Conservation (phyloP, 2,888 invertebrate genomes). For the Phalera bucephala region DNA sequence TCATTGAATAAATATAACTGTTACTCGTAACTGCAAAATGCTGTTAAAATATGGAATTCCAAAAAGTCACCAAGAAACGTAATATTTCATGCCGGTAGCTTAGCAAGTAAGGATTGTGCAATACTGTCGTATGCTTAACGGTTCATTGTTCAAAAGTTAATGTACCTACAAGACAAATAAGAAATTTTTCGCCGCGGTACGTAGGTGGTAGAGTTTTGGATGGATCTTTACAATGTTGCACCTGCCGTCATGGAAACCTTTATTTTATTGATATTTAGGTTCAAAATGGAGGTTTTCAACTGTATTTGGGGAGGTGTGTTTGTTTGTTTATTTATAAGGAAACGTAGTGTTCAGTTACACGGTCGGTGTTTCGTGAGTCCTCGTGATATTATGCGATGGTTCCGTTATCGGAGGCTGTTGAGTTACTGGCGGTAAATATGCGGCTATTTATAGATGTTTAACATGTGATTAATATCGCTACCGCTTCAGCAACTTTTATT, state of each 20-base stretch:
- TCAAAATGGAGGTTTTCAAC: constrained; percentile 11
- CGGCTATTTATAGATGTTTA: constrained; percentile 24
- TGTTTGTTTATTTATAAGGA: constrained; percentile 60
- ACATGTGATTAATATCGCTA: constrained; percentile 2
- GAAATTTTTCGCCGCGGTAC: constrained; percentile 61
- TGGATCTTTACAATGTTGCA: constrained; percentile 26
- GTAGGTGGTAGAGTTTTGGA: constrained; percentile 55
- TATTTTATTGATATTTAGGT: constrained; percentile 16
- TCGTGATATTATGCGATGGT: constrained; percentile 49
- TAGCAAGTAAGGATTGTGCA: constrained; percentile 14
- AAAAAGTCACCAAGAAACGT: too few species aligned
- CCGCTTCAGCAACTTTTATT: background rate
- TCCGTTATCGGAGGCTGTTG: constrained; percentile 52
- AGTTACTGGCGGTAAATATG: constrained; percentile 22
- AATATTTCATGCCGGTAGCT: background rate
- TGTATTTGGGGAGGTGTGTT: constrained; percentile 26
- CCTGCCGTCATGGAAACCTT: constrained; percentile 13
- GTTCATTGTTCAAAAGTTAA: constrained; percentile 66
- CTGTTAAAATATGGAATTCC: too few species aligned
- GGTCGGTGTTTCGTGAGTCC: constrained; percentile 49
- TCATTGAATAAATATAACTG: too few species aligned
- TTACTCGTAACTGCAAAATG: too few species aligned
- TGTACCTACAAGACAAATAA: constrained; percentile 61
- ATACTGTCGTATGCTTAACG: constrained; percentile 62
- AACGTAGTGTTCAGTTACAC: constrained; percentile 67